Conservation (phyloP, 1,140 invertebrate genomes). For the Drosophila sulfurigaster region DNA sequence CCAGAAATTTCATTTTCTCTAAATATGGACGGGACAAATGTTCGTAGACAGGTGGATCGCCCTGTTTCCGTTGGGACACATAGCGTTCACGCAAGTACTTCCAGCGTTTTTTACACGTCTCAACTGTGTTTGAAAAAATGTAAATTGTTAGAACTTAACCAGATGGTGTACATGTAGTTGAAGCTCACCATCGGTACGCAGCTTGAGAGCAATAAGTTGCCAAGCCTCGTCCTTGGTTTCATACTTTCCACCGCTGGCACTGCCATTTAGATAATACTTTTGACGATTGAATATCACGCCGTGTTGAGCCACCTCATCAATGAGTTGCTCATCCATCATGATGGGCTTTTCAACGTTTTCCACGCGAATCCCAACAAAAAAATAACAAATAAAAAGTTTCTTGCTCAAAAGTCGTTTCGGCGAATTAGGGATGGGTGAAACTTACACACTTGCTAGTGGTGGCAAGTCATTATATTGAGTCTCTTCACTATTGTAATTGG, state of each 20-base stretch:
- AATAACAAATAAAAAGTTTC: constrained; percentile 23
- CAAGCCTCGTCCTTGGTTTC: constrained; percentile 84
- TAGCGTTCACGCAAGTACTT: constrained; percentile 84
- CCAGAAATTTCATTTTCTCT: constrained; percentile 84
- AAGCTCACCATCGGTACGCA: constrained; percentile 78
- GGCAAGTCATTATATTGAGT: not conserved
- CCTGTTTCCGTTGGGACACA: constrained; percentile 81
- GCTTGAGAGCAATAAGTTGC: constrained; percentile 74
- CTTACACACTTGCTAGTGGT: constrained; percentile 11
- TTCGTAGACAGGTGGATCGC: constrained; percentile 81
- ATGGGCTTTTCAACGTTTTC: constrained; percentile 47
- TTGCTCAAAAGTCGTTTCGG: constrained; percentile 38
- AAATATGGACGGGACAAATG: constrained; percentile 82
- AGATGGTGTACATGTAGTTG: constrained; percentile 10
- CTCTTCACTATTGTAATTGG: not conserved
- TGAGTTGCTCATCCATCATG: constrained; percentile 84
- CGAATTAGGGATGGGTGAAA: constrained; percentile 30
- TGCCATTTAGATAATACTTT: constrained; percentile 81
- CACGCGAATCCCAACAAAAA: constrained; percentile 2
- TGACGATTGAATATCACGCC: constrained; percentile 83
- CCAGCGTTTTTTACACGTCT: constrained; percentile 84
- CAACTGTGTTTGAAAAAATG: constrained; percentile 56
- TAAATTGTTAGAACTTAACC: not conserved
- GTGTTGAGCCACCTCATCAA: constrained; percentile 82
- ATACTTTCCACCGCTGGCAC: constrained; percentile 74